phyloP scores from a whole-genome alignment of 2,888 invertebrate genomes.

The Caenorhabditis sp. region DNA sequence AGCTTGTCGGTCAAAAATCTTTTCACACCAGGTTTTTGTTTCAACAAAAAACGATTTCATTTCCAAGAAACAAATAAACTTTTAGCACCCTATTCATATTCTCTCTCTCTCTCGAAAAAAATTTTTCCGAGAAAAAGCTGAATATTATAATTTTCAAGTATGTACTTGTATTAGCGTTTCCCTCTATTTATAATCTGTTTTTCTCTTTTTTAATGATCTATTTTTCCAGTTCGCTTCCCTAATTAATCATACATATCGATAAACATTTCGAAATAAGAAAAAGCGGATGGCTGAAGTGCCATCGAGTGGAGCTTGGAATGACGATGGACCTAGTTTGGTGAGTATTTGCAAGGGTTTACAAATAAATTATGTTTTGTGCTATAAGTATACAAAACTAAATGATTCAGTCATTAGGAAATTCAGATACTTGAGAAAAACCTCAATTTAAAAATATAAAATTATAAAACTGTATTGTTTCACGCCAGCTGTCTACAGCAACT shows the following conservation, averaged over 20 bases:
- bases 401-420: not conserved
- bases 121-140: not conserved
- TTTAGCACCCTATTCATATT: not conserved
- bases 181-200: not conserved
- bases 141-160: not conserved
- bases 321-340: slow-evolving; percentile 15
- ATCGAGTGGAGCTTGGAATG: slow-evolving; percentile 18
- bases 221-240: not conserved
- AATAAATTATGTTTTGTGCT: no score
- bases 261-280: not conserved
- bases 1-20: no score
- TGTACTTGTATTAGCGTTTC: not conserved
- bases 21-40: not conserved
- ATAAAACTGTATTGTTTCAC: no score
- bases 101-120: not conserved
- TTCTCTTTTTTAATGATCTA: not conserved
- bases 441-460: not conserved
- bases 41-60: not conserved
- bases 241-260: not conserved
- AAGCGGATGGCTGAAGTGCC: slow-evolving; percentile 29
- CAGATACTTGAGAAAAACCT: not conserved
- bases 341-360: slow-evolving; percentile 2
- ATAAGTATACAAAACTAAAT: no score
- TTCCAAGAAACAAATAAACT: not conserved
- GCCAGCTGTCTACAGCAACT: no score